Percentiles rank a stretch among this genome's conserved stretches.
Evolutionary conservation across 2,797 vertebrate species (phyloP).

Genomic region (Gephyroberyx darwinii): DNA sequence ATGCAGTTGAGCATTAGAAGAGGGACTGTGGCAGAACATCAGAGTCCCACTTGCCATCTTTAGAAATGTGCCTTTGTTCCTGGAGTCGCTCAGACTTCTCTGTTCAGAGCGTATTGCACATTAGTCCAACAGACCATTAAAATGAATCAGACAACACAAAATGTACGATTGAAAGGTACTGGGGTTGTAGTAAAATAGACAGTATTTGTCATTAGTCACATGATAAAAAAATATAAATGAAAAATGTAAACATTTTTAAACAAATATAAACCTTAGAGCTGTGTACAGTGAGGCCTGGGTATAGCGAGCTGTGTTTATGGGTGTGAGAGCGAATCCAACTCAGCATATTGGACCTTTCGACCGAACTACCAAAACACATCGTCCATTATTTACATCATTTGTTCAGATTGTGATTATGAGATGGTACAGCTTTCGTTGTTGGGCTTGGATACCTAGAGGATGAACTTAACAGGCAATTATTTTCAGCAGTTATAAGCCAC

Average conservation of each 20-base stretch:
- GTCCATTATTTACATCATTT: too few relatives aligned
- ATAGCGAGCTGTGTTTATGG: background rate
- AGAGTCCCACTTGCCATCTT: too few relatives aligned
- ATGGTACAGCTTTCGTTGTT: background rate
- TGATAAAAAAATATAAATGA: too few relatives aligned
- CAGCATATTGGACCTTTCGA: too few relatives aligned
- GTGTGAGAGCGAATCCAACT: too few relatives aligned
- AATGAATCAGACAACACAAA: background rate
- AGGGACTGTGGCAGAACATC: too few relatives aligned
- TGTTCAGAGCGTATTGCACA: slow-evolving; percentile 10
- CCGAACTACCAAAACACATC: too few relatives aligned
- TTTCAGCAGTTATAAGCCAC: background rate
- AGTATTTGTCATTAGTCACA: background rate
- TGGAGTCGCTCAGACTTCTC: background rate
- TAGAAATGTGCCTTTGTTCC: background rate
- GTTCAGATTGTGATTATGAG: too few relatives aligned
- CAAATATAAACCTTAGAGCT: too few relatives aligned
- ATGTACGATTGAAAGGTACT: background rate
- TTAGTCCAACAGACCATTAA: background rate
- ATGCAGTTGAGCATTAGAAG: too few relatives aligned
- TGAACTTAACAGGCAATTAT: background rate
- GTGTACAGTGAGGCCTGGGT: too few relatives aligned
- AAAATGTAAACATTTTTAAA: too few relatives aligned
- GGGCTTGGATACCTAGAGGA: background rate
- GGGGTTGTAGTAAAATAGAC: background rate